Evolutionary conservation across 64 coral and sea anemone genomes (phyloP), one percentile per base, ranked within the genome.

Genomic region (Dendronephthya gigantea): DNA sequence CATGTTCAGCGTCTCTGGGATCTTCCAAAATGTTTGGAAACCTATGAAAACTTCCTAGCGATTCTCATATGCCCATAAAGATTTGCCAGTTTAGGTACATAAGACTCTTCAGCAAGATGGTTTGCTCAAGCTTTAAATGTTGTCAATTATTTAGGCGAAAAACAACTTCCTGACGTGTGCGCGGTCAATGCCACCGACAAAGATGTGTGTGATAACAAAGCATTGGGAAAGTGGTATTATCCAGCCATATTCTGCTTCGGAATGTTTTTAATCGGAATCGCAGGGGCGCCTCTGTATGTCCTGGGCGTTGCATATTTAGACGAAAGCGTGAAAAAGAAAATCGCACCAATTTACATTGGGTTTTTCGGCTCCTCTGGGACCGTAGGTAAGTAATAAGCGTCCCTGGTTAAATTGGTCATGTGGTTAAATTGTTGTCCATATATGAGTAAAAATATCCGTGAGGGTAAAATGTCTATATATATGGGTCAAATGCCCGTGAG

Each of bases 261-360:
- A 23, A 85, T 81, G 83, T 90, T 90, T 37, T 7, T 90, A 0
- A 51, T 90, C 4, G 88, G 88, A 28, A 43, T 19, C 16, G 88
- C 59, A 35, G 66, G 83, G 19, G 48, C 88, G n/a, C 88, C 88
- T 30, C 68, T 90, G 39, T 83, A 81, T 40, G 88, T 90, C 39
- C 47, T 90, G 35, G 88, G 62, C 6, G 69, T 90, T 35, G 43
- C 88, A 39, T 85, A 81, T 40, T 41, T 90, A 7, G 88, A 90
- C 37, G 88, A 90, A 40, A 90, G 84, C 38, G 36, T 90, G 28
- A 76, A 84, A 43, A 45, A 68, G 15, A 85, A 11, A 12, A 16
- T 81, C n/a, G n/a, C 84, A 33, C 88, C 88, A 4, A 85, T 90
- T 49, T 90, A 90, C 11, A 85, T 90, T 66, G 88, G 88, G 15